These are phyloP conservation scores for Trichopoda pennipes DNA, from an alignment of 2,888 invertebrate genomes.

Conservation along the genomic window DNA sequence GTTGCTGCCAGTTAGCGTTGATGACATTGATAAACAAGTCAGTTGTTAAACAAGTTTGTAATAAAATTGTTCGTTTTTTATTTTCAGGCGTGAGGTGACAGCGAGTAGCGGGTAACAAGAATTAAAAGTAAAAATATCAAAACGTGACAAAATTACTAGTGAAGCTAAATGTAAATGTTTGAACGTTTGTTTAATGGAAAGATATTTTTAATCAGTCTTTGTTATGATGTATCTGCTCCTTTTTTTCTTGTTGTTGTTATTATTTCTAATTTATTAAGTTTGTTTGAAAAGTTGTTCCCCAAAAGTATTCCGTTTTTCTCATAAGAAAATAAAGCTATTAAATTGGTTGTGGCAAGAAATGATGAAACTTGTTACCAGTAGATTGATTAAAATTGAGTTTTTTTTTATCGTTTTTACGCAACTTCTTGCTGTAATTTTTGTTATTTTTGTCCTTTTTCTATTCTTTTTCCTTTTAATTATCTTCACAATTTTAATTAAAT, in stretches of 20 bases:
- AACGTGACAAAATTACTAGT: not conserved
- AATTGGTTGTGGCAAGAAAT: not conserved
- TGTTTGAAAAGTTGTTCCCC: conserved; percentile 44
- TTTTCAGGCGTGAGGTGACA: not conserved
- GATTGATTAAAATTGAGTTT: conserved; percentile 23
- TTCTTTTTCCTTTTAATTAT: too few relatives aligned
- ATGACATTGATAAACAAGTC: conserved; percentile 50
- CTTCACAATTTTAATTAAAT: not conserved
- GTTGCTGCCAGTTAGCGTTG: conserved; percentile 1
- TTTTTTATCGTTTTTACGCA: not conserved
- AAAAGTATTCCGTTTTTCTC: conserved; percentile 17
- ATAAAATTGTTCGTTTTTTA: conserved; percentile 9
- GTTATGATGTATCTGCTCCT: not conserved
- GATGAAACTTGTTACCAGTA: not conserved
- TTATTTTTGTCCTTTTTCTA: not conserved
- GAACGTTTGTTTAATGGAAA: conserved; percentile 15
- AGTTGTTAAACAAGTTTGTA: conserved; percentile 14
- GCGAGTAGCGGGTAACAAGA: not conserved
- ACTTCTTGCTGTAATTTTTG: not conserved
- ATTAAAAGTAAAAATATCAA: not conserved
- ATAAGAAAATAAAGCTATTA: conserved; percentile 2
- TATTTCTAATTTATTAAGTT: conserved; percentile 44
- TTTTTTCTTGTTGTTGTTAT: conserved; percentile 32
- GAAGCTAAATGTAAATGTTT: not conserved
- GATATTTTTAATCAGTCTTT: conserved; percentile 52